Percentiles rank a stretch among this genome's conserved stretches.
phyloP scores from a whole-genome alignment of 2,888 invertebrate genomes.

The Eupithecia insigniata region DNA sequence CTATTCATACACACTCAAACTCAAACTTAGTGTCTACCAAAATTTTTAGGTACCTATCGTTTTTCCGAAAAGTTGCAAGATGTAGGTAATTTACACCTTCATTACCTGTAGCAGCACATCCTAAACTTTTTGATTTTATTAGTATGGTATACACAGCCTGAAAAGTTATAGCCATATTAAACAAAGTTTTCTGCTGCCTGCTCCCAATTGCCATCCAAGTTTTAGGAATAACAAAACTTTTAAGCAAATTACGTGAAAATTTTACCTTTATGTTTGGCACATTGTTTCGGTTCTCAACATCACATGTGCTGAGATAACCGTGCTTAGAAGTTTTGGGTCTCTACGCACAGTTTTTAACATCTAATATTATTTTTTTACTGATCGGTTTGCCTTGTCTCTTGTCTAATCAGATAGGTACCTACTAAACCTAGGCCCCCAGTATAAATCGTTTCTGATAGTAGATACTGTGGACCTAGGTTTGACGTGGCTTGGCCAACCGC shows the following conservation, averaged over 20 bases:
- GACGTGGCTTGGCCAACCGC: background rate
- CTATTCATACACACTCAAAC: background rate
- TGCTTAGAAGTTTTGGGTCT: background rate
- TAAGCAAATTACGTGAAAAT: slow-evolving; percentile 13
- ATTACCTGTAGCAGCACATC: background rate
- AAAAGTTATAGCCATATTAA: slow-evolving; percentile 20
- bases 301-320: background rate
- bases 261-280: background rate
- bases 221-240: slow-evolving; percentile 10
- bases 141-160: background rate
- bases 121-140: background rate
- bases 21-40: background rate
- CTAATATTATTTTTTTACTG: background rate
- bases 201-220: slow-evolving; percentile 11
- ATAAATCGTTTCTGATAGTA: background rate
- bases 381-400: background rate
- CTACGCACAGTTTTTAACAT: background rate
- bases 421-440: background rate
- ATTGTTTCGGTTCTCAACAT: background rate
- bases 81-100: background rate
- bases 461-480: background rate
- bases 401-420: background rate
- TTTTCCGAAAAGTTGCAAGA: background rate
- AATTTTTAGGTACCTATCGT: background rate
- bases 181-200: slow-evolving; percentile 18